Evolutionary conservation across 2,113 vertebrate genomes (phyloP).

Genomic region (Collichthys lucidus): DNA sequence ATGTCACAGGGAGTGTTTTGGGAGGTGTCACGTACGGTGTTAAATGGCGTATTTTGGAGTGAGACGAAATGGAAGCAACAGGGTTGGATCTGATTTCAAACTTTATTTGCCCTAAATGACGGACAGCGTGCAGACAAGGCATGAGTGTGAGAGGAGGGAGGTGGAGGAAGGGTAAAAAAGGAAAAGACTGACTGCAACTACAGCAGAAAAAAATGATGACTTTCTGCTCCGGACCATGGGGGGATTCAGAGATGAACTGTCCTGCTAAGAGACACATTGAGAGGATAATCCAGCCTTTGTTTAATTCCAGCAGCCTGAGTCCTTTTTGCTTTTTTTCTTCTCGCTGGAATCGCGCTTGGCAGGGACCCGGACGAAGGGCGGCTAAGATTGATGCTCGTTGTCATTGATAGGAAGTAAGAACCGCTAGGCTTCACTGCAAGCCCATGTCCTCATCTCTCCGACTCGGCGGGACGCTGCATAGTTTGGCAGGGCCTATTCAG

Average conservation of each 20-base stretch:
- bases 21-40: conserved; percentile 27
- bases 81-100: conserved; percentile 38
- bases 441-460: conserved; percentile 87
- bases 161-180: not conserved
- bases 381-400: conserved; percentile 93
- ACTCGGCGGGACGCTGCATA: conserved; percentile 91
- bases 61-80: conserved; percentile 39
- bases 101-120: conserved; percentile 39
- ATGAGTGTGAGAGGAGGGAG: not conserved
- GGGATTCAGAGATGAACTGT: conserved; percentile 73
- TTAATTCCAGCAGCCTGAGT: conserved; percentile 76
- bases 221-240: conserved; percentile 62
- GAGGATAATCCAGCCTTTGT: conserved; percentile 89
- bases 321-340: conserved; percentile 74
- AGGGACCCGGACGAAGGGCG: conserved; percentile 82
- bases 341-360: conserved; percentile 75
- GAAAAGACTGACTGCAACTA: conserved; percentile 5
- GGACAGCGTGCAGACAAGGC: not conserved
- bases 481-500: conserved; percentile 90
- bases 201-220: conserved; percentile 46
- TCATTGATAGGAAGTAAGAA: conserved; percentile 92
- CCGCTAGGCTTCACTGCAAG: conserved; percentile 91
- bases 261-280: conserved; percentile 69
- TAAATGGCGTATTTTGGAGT: conserved; percentile 41
- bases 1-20: conserved; percentile 45